These are phyloP conservation scores for Nineta flava DNA, from an alignment of 2,888 invertebrate genomes.

Conservation along the genomic window DNA sequence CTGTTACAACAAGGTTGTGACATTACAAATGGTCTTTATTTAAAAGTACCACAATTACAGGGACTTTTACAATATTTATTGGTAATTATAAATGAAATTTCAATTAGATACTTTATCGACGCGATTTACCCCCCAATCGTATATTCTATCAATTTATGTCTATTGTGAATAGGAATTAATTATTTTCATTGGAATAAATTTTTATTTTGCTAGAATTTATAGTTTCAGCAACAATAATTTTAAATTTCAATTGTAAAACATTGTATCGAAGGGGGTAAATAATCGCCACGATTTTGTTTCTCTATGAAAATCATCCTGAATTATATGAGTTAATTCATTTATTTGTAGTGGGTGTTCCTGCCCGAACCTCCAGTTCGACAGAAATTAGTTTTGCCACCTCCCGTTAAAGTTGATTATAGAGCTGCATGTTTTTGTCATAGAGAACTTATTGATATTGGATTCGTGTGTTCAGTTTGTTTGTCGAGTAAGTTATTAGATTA, in stretches of 20 bases:
- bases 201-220: no score
- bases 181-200: no score
- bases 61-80: conserved; percentile 74
- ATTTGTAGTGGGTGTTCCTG: conserved; percentile 72
- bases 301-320: conserved; percentile 1
- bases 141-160: no score
- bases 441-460: conserved; percentile 87
- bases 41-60: conserved; percentile 73
- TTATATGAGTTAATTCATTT: conserved; percentile 9
- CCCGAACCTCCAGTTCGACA: conserved; percentile 67
- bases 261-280: neutral
- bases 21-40: conserved; percentile 84
- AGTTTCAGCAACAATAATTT: no score
- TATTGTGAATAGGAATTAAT: no score
- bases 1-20: conserved; percentile 92
- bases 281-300: neutral
- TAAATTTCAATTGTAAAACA: neutral
- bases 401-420: conserved; percentile 85
- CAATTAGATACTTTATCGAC: no score
- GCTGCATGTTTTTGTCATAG: conserved; percentile 97
- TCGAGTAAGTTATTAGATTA: conserved; percentile 63
- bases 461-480: conserved; percentile 93
- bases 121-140: no score
- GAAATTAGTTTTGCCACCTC: conserved; percentile 74
- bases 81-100: conserved; percentile 44